These are phyloP conservation scores for Papilio helenus DNA, from an alignment of 1,140 invertebrate species.

Conservation along the genomic window DNA sequence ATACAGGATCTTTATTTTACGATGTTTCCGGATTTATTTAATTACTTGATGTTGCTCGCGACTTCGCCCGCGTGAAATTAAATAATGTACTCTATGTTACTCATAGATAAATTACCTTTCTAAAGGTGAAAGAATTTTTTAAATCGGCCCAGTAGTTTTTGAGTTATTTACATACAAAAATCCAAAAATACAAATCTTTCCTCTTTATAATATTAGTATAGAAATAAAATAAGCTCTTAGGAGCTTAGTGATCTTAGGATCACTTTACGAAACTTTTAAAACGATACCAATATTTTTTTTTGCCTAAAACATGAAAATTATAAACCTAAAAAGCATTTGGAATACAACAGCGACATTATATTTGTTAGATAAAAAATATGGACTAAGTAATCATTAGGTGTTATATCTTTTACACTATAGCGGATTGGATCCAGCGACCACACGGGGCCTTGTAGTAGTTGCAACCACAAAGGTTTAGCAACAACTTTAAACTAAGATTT, in stretches of 20 bases:
- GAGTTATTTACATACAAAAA: too few relatives aligned
- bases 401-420: background rate
- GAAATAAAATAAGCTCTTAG: background rate
- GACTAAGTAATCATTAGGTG: background rate
- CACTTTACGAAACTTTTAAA: background rate
- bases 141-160: too few relatives aligned
- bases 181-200: too few relatives aligned
- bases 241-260: too few relatives aligned
- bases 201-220: too few relatives aligned
- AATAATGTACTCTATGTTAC: too few relatives aligned
- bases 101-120: too few relatives aligned
- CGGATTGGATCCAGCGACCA: background rate
- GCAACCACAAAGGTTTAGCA: background rate
- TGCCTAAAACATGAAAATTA: background rate
- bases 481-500: background rate
- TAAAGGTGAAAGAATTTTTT: too few relatives aligned
- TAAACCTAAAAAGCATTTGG: background rate
- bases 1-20: background rate
- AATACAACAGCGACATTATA: background rate
- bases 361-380: background rate
- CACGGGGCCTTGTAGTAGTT: background rate
- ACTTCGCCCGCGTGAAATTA: too few relatives aligned
- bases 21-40: background rate
- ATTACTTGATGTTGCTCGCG: too few relatives aligned
- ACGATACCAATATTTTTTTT: background rate